Percentiles rank a stretch among this genome's conserved stretches.
phyloP scores from a whole-genome alignment of 2,888 invertebrate genomes.

The Chrysolina oricalcia region DNA sequence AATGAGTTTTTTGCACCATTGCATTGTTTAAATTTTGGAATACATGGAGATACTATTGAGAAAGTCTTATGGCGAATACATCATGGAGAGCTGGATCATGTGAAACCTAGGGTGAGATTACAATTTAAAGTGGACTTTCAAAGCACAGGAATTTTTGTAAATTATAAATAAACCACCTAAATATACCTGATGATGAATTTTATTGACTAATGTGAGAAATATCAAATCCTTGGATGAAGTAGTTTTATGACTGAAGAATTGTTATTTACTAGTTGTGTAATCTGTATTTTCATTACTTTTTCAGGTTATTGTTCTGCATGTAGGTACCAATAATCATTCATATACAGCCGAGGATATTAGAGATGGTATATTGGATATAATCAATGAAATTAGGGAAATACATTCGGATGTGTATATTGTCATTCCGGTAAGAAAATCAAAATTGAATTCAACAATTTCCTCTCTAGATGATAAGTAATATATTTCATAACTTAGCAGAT shows the following conservation, averaged over 20 bases:
- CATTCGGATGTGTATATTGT: slow-evolving; percentile 88
- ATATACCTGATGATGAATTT: no score
- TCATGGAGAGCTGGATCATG: slow-evolving; percentile 92
- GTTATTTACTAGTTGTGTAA: no score
- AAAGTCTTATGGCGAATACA: slow-evolving; percentile 92
- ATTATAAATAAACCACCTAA: no score
- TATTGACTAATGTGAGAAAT: no score
- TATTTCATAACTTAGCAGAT: no score
- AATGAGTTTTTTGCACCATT: slow-evolving; percentile 92
- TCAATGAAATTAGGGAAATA: slow-evolving; percentile 82
- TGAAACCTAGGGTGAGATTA: slow-evolving; percentile 88
- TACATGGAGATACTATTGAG: slow-evolving; percentile 90
- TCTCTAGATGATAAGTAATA: no score
- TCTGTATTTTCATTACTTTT: slow-evolving; percentile 50
- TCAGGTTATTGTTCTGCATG: slow-evolving; percentile 88
- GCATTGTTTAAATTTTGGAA: slow-evolving; percentile 93
- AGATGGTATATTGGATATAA: slow-evolving; percentile 87
- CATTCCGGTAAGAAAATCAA: slow-evolving; percentile 81
- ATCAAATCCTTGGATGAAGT: no score
- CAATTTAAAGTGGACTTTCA: no score
- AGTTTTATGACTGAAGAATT: no score
- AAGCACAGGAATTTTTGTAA: no score
- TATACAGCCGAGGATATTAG: slow-evolving; percentile 87
- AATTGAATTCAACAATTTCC: neutral
- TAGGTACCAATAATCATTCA: slow-evolving; percentile 91